Percentiles rank a stretch among this genome's conserved stretches.
phyloP scores from a whole-genome alignment of 2,888 invertebrate genomes.

The Parochlus steinenii region DNA sequence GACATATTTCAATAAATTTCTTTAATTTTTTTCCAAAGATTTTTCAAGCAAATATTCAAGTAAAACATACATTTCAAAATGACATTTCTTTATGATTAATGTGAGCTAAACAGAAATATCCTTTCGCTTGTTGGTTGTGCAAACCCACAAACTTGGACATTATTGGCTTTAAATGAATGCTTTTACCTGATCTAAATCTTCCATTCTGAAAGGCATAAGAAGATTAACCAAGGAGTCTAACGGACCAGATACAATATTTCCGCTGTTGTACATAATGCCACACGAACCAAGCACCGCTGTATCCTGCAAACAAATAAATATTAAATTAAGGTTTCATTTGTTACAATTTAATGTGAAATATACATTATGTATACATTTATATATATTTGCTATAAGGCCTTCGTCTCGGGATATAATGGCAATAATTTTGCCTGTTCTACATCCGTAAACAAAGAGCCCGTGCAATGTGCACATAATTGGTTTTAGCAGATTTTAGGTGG shows the following conservation, averaged over 20 bases:
- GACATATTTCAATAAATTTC: neutral
- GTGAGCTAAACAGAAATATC: neutral
- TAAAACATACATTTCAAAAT: too few species aligned
- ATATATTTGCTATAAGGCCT: too few species aligned
- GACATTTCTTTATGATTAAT: too few species aligned
- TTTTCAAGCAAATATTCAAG: neutral
- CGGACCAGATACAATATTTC: slow-evolving; percentile 29
- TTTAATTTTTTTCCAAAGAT: neutral
- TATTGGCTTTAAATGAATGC: slow-evolving; percentile 7
- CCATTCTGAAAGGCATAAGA: slow-evolving; percentile 25
- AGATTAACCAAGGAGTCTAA: slow-evolving; percentile 27
- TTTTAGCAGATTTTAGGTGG: too few species aligned
- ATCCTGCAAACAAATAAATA: slow-evolving; percentile 17
- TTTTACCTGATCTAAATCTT: slow-evolving; percentile 28
- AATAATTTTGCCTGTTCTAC: too few species aligned
- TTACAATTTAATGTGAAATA: too few species aligned
- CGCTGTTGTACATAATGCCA: slow-evolving; percentile 29
- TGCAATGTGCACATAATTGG: too few species aligned
- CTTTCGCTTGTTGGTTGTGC: slow-evolving; percentile 6
- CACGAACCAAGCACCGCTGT: slow-evolving; percentile 27
- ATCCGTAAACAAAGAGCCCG: too few species aligned
- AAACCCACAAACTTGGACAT: neutral
- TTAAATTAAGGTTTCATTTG: neutral
- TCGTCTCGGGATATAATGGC: too few species aligned
- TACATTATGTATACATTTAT: too few species aligned